Conservation (phyloP, 2,797 vertebrate genomes). For the Allochrocebus solatus region DNA sequence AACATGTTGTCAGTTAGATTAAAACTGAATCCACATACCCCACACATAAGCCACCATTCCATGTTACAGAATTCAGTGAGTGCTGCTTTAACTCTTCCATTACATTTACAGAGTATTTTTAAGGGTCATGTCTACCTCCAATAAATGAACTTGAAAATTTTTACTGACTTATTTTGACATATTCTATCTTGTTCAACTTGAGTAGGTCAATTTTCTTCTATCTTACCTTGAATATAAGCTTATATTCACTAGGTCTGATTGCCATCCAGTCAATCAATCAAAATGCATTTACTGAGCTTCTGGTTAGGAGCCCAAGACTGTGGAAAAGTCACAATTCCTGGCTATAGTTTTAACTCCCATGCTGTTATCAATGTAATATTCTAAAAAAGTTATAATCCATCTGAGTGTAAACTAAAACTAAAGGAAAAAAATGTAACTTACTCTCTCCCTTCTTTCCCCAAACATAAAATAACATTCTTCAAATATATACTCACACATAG, state of each 20-base stretch:
- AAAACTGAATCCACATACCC: background rate
- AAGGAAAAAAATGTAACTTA: background rate
- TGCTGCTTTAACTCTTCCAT: background rate
- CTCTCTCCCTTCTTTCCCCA: background rate
- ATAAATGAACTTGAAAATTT: constrained; percentile 3
- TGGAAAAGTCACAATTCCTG: background rate
- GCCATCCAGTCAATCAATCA: background rate
- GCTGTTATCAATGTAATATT: background rate
- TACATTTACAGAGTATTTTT: background rate
- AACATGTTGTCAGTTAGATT: background rate
- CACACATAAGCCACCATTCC: background rate
- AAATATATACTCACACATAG: background rate
- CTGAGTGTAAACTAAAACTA: background rate
- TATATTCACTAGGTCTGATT: background rate
- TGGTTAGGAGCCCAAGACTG: background rate
- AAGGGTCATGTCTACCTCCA: background rate
- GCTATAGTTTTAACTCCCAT: constrained; percentile 15
- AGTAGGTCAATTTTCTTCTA: background rate
- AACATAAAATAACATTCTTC: background rate
- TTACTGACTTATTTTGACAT: constrained; percentile 34
- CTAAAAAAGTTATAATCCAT: constrained; percentile 12
- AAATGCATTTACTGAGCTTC: background rate
- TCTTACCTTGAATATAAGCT: background rate
- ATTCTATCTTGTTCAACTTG: background rate
- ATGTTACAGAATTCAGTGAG: background rate